Percentiles rank a stretch among this genome's conserved stretches.
These are phyloP conservation scores for Rhagonycha lutea DNA, from an alignment of 2,888 invertebrate genomes.

Conservation along the genomic window DNA sequence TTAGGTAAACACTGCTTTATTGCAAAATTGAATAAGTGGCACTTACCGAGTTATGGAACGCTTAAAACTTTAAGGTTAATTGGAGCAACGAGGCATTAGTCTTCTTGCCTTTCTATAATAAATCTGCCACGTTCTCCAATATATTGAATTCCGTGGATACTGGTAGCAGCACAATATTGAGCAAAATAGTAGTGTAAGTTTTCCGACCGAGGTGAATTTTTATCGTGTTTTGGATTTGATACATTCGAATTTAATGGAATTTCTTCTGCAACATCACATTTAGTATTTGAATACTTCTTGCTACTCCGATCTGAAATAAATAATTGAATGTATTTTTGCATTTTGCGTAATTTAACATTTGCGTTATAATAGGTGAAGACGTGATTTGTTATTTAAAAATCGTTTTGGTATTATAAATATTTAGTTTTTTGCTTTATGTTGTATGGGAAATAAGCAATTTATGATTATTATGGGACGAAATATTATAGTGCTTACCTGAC, in stretches of 20 bases:
- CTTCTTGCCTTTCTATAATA: conserved; percentile 26
- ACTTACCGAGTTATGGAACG: no score
- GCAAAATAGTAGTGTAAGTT: conserved; percentile 15
- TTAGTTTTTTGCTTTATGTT: neutral
- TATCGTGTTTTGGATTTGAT: neutral
- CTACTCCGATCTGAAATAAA: neutral
- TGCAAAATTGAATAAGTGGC: no score
- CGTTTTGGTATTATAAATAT: no score
- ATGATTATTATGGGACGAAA: no score
- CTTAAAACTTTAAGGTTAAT: no score
- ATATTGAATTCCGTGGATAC: conserved; percentile 36
- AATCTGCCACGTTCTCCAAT: conserved; percentile 34
- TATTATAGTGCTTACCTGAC: neutral
- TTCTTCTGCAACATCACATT: neutral
- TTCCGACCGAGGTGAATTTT: neutral
- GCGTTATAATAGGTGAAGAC: no score
- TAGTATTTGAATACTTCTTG: neutral
- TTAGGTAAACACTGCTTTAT: no score
- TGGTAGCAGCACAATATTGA: conserved; percentile 22
- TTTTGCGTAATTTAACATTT: no score
- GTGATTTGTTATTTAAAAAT: no score
- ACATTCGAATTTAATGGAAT: neutral
- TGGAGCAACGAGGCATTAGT: neutral
- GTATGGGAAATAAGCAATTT: neutral
- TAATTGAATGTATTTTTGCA: neutral